Base-by-base conservation (phyloP, 1,140 invertebrate species). In the Aphaenogaster rudis region DNA sequence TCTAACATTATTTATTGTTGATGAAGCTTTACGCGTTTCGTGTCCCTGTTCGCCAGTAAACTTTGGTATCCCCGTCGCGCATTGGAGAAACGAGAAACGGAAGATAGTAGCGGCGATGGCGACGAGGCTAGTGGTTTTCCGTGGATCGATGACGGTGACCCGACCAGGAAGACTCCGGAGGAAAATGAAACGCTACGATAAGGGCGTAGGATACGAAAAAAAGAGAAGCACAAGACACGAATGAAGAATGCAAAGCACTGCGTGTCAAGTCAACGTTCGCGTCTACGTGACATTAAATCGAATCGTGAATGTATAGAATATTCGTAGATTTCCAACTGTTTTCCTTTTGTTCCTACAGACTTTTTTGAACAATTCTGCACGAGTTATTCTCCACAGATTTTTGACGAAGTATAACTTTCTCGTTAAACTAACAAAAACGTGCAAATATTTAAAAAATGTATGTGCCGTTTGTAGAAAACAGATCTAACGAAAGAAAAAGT, bases 91-190 rank as follows among this genome's bases (percentile, higher is more conserved):
- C 71, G 61, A 72, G 67, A 66, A 85, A 78, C 82, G 88, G 86
- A 69, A 88, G 79, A 88, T 66, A 69, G 48, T 17, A 50, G 71
- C 28, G 72, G 63, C 50, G 39, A 33, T 28, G 36, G 79, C 77
- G 63, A 79, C 45, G 67, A 80, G 4, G 76, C 61, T 80, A 78
- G 84, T 86, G 88, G 45, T 89, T 80, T 90, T 86, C 89, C 81
- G 76, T 64, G 88, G 86, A 90, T 86, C 88, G 88, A 90, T 89
- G 66, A 90, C 84, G 80, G 74, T 71, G 80, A 63, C 77, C 84
- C 76, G 69, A 69, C 76, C 54, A 63, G 59, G 76, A 82, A 86
- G 77, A 59, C 54, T 64, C 52, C 28, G 54, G 79, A 57, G 82
- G 57, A 69, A 82, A 85, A 82, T 72, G 86, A 71, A 52, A 71